Base-by-base conservation (phyloP, 2,888 invertebrate species). In the Gastrophysa polygoni region DNA sequence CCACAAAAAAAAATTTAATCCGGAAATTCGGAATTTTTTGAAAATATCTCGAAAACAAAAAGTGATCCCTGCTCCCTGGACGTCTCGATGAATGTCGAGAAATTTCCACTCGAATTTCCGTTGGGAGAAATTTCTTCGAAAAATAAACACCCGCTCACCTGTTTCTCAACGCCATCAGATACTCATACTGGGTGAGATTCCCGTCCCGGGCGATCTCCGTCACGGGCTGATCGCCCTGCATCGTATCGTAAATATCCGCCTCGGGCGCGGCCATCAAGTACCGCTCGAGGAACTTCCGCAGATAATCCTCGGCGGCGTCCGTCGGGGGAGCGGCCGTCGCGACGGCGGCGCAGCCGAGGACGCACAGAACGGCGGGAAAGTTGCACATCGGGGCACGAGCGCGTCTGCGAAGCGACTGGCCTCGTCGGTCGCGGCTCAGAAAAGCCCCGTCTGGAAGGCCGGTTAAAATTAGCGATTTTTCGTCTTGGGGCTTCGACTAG, bases 201-300 rank as follows among this genome's bases (percentile, higher is more conserved):
- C 57, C 62, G 11, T 10, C 44, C 24, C 61, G 49, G 10, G 49
- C 56, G 11, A 66, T 57, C 8, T 59, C 66, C 16, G 20, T 61
- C 38, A 43, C 59, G 5, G 72, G 69, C 48, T 72, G 71, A 58
- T 72, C 72, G 7, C 71, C 71, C 14, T 69, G 69, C 72, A 72
- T 72, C 16, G 61, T 66, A 38, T 71, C 72, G 54, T 71, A 69
- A 16, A 68, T 56, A 29, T 67, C 69, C 46, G 55, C 63, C 14
- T 59, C 62, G 54, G 66, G 28, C 50, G n/a, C n/a, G n/a, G n/a
- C n/a, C n/a, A 52, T 52, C 29, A 56, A 48, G 43, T 63, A 64
- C 6, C 50, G 17, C 24, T 59, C 57, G 34, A 67, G 54, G 44
- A 68, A 63, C 16, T 44, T 56, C 16, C 65, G 64, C 16, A 68